Conservation (phyloP, 2,888 invertebrate genomes). For the Siphlonurus alternatus region DNA sequence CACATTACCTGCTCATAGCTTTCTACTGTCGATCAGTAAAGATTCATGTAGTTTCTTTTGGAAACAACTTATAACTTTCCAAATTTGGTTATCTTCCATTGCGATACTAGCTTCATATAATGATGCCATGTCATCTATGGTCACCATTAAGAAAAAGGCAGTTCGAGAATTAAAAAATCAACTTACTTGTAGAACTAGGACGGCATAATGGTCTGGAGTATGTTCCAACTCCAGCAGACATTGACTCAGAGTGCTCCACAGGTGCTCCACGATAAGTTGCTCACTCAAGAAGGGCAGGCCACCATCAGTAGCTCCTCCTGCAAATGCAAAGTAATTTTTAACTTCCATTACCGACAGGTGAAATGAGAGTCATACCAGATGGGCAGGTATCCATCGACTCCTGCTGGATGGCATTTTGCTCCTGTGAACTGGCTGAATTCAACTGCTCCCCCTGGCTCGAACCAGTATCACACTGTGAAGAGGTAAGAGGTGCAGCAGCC, state of each 20-base stretch:
- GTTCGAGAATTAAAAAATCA: no score
- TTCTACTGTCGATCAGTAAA: no score
- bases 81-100: no score
- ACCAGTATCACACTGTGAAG: no score
- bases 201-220: constrained; percentile 75
- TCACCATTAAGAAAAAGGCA: no score
- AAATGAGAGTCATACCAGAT: background rate
- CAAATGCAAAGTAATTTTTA: background rate
- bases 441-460: no score
- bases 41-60: no score
- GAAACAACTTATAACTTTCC: no score
- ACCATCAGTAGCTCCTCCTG: constrained; percentile 15
- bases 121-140: no score
- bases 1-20: no score
- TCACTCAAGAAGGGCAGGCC: constrained; percentile 44
- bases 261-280: constrained; percentile 46
- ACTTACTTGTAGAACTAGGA: constrained; percentile 53
- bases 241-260: constrained; percentile 64
- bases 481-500: background rate
- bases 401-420: background rate
- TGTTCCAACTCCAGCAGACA: constrained; percentile 63
- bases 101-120: no score
- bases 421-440: no score
- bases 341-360: background rate
- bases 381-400: background rate